Evolutionary conservation across 2,888 invertebrate genomes (phyloP), one percentile per base, ranked within the genome.

Genomic region (Spilarctia lutea): DNA sequence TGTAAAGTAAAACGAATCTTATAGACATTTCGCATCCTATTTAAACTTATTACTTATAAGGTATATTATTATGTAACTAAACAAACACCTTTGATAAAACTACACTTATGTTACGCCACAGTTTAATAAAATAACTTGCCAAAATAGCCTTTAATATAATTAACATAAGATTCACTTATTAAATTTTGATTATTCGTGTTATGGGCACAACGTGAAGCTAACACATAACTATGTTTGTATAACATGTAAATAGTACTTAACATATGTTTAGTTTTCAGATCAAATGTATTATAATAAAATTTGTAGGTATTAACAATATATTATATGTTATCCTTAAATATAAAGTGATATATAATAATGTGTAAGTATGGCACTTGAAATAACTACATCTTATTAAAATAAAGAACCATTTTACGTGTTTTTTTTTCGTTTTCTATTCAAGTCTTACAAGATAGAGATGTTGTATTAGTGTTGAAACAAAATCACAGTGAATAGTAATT

Each of bases 321-420:
- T 75, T 75, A 77, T 78, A 78, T 81, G 65, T 35, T 82, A 76
- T 81, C 73, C 81, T 80, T 81, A 72, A 76, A 83, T 81, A 81
- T 81, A 80, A 74, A 81, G 45, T 70, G 68, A 76, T 35, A 75
- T 74, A 75, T 73, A 65, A 76, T 78, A 81, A 77, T 80, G 79
- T 80, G 79, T 84, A 82, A 73, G 79, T 86, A 85, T 85, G 85
- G 85, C 85, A 85, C 85, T 85, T 77, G 76, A 77, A 82, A 80
- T 60, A 66, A 75, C 68, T 78, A 82, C 77, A 83, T 81, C 78
- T 83, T 78, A 79, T 18, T 69, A 74, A 75, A 68, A 75, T 65
- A 66, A 76, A 70, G 70, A 70, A 70, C 35, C 27, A 60, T 7
- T 56, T 56, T 24, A 16, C 42, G n/a, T 27, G 33, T 45, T 18